Base-by-base conservation (phyloP, 2,113 vertebrate species). In the Ptychochromis oligacanthus region DNA sequence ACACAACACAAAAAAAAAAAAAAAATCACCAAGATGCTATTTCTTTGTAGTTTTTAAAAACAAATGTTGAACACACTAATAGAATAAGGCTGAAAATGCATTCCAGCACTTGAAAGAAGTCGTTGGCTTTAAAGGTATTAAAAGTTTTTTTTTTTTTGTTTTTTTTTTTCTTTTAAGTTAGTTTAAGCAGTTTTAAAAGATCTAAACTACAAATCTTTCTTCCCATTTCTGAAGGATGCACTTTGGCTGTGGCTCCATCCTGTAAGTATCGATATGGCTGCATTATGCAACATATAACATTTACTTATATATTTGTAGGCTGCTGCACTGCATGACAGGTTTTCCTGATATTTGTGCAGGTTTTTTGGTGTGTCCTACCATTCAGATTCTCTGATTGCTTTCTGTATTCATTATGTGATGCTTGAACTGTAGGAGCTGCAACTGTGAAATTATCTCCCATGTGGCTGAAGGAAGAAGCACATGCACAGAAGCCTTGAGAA, bases 71-170 rank as follows among this genome's bases (percentile, higher is more conserved):
- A n/a, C n/a, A n/a, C n/a, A 10, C 24, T 22, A 20, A 13, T 20
- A 52, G 26, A 31, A 70, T 12, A 20, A 70, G 40, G 20, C 24
- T 46, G 1, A 49, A 52, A 72, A 72, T 3, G 6, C 46, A 13
- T 31, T 31, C 46, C 67, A 52, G 67, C 43, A 14, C 26, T 72
- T 28, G 17, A 20, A 31, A 20, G 10, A 52, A 31, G 43, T 17
- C 6, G 18, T 8, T 24, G 17, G 14, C 15, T 49, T 49, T 0
- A 72, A 52, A 17, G 14, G 38, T 10, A 40, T 40, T 40, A 11
- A 10, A 40, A 9, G 3, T 18, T 0, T 55, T 54, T 55, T 55
- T 2, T 1, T 28, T 3, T 65, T n/a, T n/a, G 3, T 18, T 0
- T 55, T 54, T 55, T 55, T 2, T 1, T 28, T 3, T 65, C 28